Conservation (phyloP, 2,888 invertebrate genomes). For the Lydus trimaculatus region DNA sequence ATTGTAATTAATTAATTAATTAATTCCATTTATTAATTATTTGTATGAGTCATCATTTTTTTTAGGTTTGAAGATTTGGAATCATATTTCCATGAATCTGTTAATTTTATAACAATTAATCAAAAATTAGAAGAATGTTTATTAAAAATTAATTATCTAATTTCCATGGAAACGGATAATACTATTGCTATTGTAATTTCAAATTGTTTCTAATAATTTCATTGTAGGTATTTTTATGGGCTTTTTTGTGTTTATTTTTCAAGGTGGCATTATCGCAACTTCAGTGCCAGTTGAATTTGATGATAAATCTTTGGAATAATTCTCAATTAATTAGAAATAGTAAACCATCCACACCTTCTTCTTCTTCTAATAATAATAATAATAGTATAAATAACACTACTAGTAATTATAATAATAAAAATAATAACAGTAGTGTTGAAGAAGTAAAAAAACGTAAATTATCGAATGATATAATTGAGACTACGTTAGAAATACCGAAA, state of each 20-base stretch:
- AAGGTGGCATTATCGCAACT: slow-evolving; percentile 1
- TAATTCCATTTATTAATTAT: not conserved
- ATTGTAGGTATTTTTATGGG: no score
- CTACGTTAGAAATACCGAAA: slow-evolving; percentile 45
- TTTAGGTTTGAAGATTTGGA: slow-evolving; percentile 16
- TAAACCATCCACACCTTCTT: not conserved
- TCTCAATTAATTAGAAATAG: not conserved
- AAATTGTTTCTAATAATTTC: not conserved
- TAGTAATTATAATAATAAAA: not conserved
- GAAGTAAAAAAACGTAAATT: not conserved
- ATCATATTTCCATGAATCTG: not conserved
- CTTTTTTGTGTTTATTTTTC: not conserved
- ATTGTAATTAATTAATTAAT: not conserved
- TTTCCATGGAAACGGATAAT: slow-evolving; percentile 15
- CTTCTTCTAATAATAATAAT: not conserved
- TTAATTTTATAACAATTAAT: slow-evolving; percentile 9
- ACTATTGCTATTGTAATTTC: not conserved
- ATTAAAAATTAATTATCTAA: slow-evolving; percentile 13
- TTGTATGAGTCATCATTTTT: not conserved
- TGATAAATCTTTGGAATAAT: not conserved
- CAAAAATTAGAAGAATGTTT: slow-evolving; percentile 15
- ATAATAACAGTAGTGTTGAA: not conserved
- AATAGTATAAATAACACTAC: not conserved
- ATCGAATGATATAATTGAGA: not conserved
- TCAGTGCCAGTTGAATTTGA: slow-evolving; percentile 1